Evolutionary conservation across 2,888 invertebrate species (phyloP).

Genomic region (Cerastis rubricosa): DNA sequence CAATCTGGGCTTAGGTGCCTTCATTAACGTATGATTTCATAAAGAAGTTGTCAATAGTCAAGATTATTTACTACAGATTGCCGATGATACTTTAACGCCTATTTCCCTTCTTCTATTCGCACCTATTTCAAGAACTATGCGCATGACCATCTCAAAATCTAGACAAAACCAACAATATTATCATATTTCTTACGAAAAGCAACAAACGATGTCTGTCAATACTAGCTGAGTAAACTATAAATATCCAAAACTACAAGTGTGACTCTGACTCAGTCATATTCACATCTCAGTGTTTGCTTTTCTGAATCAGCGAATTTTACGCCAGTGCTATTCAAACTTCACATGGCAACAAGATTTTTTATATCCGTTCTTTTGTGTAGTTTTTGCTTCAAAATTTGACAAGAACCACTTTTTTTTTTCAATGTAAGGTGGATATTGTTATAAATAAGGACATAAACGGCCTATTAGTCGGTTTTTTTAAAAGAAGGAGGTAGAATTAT

Average conservation of each 20-base stretch:
- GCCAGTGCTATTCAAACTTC: constrained; percentile 21
- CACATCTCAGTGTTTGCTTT: constrained; percentile 25
- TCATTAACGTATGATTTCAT: neutral
- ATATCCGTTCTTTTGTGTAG: constrained; percentile 3
- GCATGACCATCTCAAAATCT: neutral
- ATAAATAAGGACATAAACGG: constrained; percentile 14
- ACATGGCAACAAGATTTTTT: constrained; percentile 39
- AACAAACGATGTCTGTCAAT: constrained; percentile 25
- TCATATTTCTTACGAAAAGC: constrained; percentile 25
- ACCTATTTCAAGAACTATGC: neutral
- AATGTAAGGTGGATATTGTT: neutral
- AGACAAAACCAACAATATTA: constrained; percentile 2
- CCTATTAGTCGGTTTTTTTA: constrained; percentile 9
- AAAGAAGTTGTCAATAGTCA: neutral
- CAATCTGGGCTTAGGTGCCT: neutral
- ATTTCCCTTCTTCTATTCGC: neutral
- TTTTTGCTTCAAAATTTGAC: constrained; percentile 22
- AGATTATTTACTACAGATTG: neutral
- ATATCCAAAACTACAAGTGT: constrained; percentile 12
- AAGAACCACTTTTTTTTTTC: constrained; percentile 7
- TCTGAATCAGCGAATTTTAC: constrained; percentile 41
- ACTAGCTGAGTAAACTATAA: constrained; percentile 24
- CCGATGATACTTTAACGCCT: neutral
- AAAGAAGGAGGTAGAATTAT: neutral
- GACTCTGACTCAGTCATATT: constrained; percentile 4